Evolutionary conservation across 2,888 invertebrate species (phyloP), one percentile per base, ranked within the genome.

Genomic region (Lithophane semibrunnea): DNA sequence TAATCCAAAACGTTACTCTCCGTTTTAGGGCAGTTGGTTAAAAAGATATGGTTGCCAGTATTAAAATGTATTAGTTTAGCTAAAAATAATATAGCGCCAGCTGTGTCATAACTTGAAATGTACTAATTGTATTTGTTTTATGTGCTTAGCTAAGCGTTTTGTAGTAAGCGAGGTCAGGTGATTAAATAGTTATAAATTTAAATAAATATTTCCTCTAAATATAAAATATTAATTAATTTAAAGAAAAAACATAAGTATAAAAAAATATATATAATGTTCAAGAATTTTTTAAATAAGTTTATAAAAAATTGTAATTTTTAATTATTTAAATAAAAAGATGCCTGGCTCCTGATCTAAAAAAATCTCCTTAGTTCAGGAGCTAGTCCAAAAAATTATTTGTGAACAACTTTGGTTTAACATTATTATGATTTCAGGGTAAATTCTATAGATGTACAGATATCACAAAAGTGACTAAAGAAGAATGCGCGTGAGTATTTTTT

Each of bases 401-500:
- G 4, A 52, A 42, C 9, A 16, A 70, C 9, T 56, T 16, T 60
- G 16, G 3, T 80, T 42, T 73, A 80, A 80, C 56, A 75, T 79
- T 69, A 58, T 77, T 77, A 70, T 90, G 79, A 86, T 96, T 97
- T 93, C 97, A 99, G 99, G 99, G 99, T 77, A 99, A 99, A 97
- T 99, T 99, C 97, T 99, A 98, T 96, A 97, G 92, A 88, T 99
- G 99, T 97, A 98, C 98, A 89, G 99, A 99, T 97, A 97, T 97
- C 76, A 99, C 99, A 24, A 99, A 99, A 96, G 97, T 99, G 94
- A 98, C 98, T 0, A 97, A 98, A 92, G 97, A 96, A 0, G 98
- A 99, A 79, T 99, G 99, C 97, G 97, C 97, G 99, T 99, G 97
- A 98, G 98, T 85, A 79, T 56, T 56, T 56, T 21, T 52, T 52